Evolutionary conservation across 2,888 invertebrate species (phyloP), one percentile per base, ranked within the genome.

Genomic region (Willowsia nigromaculata): DNA sequence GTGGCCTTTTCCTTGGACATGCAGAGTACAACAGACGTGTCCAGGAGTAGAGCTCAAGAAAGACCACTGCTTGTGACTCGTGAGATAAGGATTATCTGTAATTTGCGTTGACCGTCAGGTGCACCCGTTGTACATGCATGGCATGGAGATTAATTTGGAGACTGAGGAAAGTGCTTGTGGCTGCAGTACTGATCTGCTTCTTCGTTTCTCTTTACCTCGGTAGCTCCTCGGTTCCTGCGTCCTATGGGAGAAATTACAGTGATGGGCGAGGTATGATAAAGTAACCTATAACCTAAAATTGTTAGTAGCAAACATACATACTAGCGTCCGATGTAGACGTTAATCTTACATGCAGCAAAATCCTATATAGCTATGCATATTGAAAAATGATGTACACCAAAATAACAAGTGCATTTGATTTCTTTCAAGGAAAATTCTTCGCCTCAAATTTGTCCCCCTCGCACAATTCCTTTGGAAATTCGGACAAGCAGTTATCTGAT

Each of bases 71-170:
- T 37, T 37, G 9, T 37, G 5, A 43, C 9, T 43, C 13, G 11
- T 43, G 1, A 1, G 3, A 13, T 9, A 1, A 9, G 43, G 6
- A 43, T 43, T 43, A 43, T 7, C 1, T 50, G n/a, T 18, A 13
- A 50, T 50, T 50, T 50, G 15, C 50, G 27, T 1, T 25, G 0
- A 15, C 62, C 33, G 30, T n/a, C 1, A 4, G 30, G 27, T 33
- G 33, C 27, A 4, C 11, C 15, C 30, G 30, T 62, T 2, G 74
- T 47, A 47, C 47, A 74, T 90, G 83, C 86, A 91, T 91, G 90
- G 91, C 91, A 91, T 91, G 91, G 91, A 85, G 90, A 86, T 74
- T 81, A 76, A 82, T 90, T 25, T 81, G 85, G 85, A 91, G 82
- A 81, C 37, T 90, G 47, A 80, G 84, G 43, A 90, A 87, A 68